Percentiles rank a stretch among this genome's conserved stretches.
Conservation (phyloP, 2,797 vertebrate genomes). For the Psittacula echo region DNA sequence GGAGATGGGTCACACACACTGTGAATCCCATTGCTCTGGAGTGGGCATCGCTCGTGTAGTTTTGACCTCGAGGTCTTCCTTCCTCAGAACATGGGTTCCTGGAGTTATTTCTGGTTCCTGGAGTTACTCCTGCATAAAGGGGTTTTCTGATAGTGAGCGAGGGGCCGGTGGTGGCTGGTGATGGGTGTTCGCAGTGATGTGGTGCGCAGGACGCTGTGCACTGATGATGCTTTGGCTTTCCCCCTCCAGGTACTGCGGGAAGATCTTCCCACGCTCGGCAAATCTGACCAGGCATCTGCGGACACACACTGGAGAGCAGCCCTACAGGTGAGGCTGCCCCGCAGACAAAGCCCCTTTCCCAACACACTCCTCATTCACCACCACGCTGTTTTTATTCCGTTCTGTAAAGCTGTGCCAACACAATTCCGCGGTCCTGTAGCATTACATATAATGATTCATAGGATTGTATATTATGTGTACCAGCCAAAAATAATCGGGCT, state of each 20-base stretch:
- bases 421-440: background rate
- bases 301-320: conserved; percentile 98
- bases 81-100: accelerated
- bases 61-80: accelerated
- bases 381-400: background rate
- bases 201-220: background rate
- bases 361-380: background rate
- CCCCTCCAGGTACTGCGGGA: conserved; percentile 92
- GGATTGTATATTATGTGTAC: conserved; percentile 45
- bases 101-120: background rate
- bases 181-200: accelerated
- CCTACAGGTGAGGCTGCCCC: conserved; percentile 88
- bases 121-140: background rate
- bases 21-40: too few relatives aligned
- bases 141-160: accelerated
- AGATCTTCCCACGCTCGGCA: conserved; percentile 98
- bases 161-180: background rate
- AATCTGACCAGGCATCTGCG: conserved; percentile 98
- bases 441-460: conserved; percentile 17
- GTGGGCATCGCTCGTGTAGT: accelerated
- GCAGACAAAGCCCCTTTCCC: background rate
- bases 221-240: background rate
- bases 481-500: conserved; percentile 66
- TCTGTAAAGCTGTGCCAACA: background rate
- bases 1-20: background rate